Conservation (phyloP, 2,113 vertebrate species). For the Psammodynastes pulverulentus region DNA sequence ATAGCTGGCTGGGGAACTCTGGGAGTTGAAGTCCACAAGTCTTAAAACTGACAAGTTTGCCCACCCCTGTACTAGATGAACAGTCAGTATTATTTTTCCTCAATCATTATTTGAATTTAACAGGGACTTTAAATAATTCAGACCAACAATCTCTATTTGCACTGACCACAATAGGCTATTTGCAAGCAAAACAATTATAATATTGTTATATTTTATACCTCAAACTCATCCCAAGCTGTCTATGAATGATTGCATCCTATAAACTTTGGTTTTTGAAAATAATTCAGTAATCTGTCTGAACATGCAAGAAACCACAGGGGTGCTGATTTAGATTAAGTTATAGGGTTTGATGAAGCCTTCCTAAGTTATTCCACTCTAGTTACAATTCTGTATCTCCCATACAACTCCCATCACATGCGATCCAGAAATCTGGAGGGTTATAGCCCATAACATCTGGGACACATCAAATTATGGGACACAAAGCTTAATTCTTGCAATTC, state of each 20-base stretch:
- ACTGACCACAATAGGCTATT: neutral
- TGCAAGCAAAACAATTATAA: neutral
- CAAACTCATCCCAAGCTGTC: neutral
- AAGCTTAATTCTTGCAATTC: constrained; percentile 44
- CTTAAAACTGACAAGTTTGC: no score
- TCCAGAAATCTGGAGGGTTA: neutral
- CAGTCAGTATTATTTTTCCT: neutral
- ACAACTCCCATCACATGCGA: neutral
- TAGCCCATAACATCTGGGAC: constrained; percentile 17
- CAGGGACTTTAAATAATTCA: constrained; percentile 2
- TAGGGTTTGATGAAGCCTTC: neutral
- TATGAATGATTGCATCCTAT: neutral
- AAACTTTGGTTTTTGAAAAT: neutral
- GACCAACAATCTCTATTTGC: neutral
- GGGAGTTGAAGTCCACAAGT: no score
- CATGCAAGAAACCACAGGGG: neutral
- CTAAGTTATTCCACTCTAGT: neutral
- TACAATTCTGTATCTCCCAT: neutral
- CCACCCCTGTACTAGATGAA: no score
- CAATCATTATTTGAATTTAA: neutral
- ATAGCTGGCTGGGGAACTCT: no score
- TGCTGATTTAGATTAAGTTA: neutral
- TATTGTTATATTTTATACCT: neutral
- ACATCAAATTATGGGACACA: constrained; percentile 31
- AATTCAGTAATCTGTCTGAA: neutral